A percentile compares a stretch with the other conserved stretches of the same genome.
Evolutionary conservation across 2,888 invertebrate species (phyloP).

Genomic region (Mythimna lalbum): DNA sequence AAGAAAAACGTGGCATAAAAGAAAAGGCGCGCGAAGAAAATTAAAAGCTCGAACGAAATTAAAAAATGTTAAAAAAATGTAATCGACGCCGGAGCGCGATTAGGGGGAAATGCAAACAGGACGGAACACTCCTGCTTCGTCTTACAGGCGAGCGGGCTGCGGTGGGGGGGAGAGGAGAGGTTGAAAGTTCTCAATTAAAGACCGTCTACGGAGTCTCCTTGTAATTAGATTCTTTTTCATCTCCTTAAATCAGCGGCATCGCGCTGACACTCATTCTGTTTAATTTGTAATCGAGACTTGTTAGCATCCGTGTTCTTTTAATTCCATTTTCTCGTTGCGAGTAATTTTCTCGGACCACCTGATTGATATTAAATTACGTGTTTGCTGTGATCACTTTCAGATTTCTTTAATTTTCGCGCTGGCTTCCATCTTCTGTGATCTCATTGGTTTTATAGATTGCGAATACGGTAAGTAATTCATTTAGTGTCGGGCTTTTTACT

Average conservation of each 20-base stretch:
- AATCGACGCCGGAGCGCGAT: constrained; percentile 87
- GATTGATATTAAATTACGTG: constrained; percentile 83
- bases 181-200: constrained; percentile 89
- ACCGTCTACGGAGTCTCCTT: constrained; percentile 83
- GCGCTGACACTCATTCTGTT: constrained; percentile 86
- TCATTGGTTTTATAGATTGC: constrained; percentile 50
- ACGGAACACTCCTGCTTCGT: constrained; percentile 46
- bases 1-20: constrained; percentile 83
- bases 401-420: constrained; percentile 62
- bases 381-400: constrained; percentile 62
- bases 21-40: constrained; percentile 89
- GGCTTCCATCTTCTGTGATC: constrained; percentile 45
- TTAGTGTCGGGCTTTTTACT: constrained; percentile 30
- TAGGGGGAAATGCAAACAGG: constrained; percentile 87
- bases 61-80: constrained; percentile 90
- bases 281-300: constrained; percentile 90
- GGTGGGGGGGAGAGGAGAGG: constrained; percentile 59
- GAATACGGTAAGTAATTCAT: constrained; percentile 54
- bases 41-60: constrained; percentile 90
- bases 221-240: constrained; percentile 90
- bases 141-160: constrained; percentile 39
- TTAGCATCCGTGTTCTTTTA: constrained; percentile 86
- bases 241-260: constrained; percentile 85
- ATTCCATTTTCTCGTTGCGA: constrained; percentile 82
- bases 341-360: constrained; percentile 75